Evolutionary conservation across 2,888 invertebrate species (phyloP).

Genomic region (Petrophora chlorosata): DNA sequence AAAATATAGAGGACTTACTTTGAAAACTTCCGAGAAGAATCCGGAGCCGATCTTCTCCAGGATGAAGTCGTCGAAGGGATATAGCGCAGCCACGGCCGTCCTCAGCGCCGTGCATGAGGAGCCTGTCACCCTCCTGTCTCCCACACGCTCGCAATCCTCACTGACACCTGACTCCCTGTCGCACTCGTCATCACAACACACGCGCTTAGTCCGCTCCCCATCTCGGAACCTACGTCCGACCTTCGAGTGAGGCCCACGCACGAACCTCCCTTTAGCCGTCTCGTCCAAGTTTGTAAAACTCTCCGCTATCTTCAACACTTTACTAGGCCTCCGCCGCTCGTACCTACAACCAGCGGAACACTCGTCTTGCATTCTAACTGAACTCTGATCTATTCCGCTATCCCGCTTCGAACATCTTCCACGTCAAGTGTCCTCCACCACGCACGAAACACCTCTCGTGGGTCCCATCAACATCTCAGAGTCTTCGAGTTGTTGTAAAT

Average conservation of each 20-base stretch:
- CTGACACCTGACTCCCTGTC: constrained; percentile 79
- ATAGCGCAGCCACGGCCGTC: constrained; percentile 95
- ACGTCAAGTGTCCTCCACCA: constrained; percentile 64
- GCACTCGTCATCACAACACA: constrained; percentile 79
- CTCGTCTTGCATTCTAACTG: constrained; percentile 81
- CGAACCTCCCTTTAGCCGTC: constrained; percentile 74
- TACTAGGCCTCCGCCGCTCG: constrained; percentile 78
- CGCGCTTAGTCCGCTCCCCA: constrained; percentile 69
- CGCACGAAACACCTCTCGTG: constrained; percentile 53
- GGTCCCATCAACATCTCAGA: constrained; percentile 51
- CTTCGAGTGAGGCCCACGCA: constrained; percentile 75
- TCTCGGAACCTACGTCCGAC: constrained; percentile 65
- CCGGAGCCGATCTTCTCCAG: constrained; percentile 97
- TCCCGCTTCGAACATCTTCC: constrained; percentile 77
- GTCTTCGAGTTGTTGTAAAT: constrained; percentile 64
- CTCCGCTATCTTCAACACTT: constrained; percentile 81
- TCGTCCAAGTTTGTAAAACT: constrained; percentile 82
- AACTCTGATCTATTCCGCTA: constrained; percentile 55
- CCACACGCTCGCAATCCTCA: constrained; percentile 75
- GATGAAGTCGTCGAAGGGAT: constrained; percentile 96
- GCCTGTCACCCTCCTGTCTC: constrained; percentile 75
- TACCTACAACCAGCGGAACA: constrained; percentile 70
- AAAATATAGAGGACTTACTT: constrained; percentile 86
- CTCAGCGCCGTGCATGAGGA: constrained; percentile 94
- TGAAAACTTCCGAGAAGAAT: constrained; percentile 98